Percentiles rank a stretch among this genome's conserved stretches.
These are phyloP conservation scores for Eunapius fragilis DNA, from an alignment of 37 sponge, comb jelly and placozoan genomes.

Conservation along the genomic window DNA sequence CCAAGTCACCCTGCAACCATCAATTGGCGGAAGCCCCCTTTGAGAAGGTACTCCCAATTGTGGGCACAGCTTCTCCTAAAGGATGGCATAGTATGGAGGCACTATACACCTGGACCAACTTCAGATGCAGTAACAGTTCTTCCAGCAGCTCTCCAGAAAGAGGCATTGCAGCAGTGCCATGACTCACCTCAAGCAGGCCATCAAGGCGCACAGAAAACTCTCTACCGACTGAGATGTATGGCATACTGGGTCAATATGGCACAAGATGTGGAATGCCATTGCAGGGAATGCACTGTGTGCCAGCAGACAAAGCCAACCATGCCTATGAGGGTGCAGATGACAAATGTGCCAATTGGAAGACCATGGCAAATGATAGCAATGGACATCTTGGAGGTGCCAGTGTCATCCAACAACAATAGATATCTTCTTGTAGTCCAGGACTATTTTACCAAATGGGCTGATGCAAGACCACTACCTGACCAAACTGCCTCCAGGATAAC, in stretches of 20 bases:
- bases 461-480: conserved; percentile 55
- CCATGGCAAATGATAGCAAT: conserved; percentile 54
- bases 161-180: conserved; percentile 16
- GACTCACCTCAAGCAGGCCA: conserved; percentile 52
- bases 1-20: neutral
- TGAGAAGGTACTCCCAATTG: conserved; percentile 41
- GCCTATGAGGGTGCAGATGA: conserved; percentile 25
- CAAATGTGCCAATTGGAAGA: conserved; percentile 25
- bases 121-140: conserved; percentile 25
- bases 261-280: conserved; percentile 38
- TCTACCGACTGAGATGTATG: conserved; percentile 22
- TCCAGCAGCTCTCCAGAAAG: conserved; percentile 1
- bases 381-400: conserved; percentile 39
- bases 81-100: conserved; percentile 51
- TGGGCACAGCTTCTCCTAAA: conserved; percentile 29
- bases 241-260: conserved; percentile 70
- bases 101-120: conserved; percentile 29
- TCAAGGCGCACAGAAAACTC: conserved; percentile 58
- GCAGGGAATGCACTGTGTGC: conserved; percentile 45
- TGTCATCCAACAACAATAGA: conserved; percentile 21
- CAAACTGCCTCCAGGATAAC: conserved; percentile 44
- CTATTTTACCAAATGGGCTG: conserved; percentile 70
- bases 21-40: conserved; percentile 24
- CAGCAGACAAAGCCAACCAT: conserved; percentile 26
- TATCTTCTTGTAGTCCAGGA: conserved; percentile 76